Evolutionary conservation across 2,888 invertebrate species (phyloP).

Genomic region (Prenolepis imparis): DNA sequence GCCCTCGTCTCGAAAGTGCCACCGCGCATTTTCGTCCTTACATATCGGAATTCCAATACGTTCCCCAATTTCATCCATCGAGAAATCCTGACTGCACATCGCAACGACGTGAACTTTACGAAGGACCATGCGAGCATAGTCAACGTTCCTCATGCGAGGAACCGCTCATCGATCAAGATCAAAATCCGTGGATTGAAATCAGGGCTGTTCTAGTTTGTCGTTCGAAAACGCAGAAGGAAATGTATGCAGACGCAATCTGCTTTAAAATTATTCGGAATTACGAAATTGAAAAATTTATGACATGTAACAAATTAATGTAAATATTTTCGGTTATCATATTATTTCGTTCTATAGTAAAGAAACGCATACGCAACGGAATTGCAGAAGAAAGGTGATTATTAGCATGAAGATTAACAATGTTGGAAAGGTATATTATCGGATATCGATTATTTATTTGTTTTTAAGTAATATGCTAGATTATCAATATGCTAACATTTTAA

Average conservation of each 20-base stretch:
- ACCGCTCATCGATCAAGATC: conserved; percentile 38
- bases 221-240: conserved; percentile 40
- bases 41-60: conserved; percentile 74
- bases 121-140: not conserved
- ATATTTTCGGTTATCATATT: not conserved
- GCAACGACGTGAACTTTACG: conserved; percentile 8
- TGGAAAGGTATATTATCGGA: conserved; percentile 73
- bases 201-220: conserved; percentile 62
- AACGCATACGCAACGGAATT: conserved; percentile 57
- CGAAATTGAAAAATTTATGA: conserved; percentile 2
- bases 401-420: conserved; percentile 79
- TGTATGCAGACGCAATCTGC: conserved; percentile 29
- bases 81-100: conserved; percentile 74
- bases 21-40: conserved; percentile 63
- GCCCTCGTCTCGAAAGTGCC: conserved; percentile 63
- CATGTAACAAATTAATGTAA: not conserved
- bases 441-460: conserved; percentile 10
- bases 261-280: not conserved
- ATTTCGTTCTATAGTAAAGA: not conserved
- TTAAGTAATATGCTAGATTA: not conserved
- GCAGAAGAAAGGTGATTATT: conserved; percentile 75
- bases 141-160: conserved; percentile 14
- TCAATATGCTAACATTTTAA: not conserved
- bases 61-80: conserved; percentile 75
- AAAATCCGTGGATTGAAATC: conserved; percentile 63